Evolutionary conservation across 1,140 invertebrate genomes (phyloP).

Genomic region (Atta cephalotes): DNA sequence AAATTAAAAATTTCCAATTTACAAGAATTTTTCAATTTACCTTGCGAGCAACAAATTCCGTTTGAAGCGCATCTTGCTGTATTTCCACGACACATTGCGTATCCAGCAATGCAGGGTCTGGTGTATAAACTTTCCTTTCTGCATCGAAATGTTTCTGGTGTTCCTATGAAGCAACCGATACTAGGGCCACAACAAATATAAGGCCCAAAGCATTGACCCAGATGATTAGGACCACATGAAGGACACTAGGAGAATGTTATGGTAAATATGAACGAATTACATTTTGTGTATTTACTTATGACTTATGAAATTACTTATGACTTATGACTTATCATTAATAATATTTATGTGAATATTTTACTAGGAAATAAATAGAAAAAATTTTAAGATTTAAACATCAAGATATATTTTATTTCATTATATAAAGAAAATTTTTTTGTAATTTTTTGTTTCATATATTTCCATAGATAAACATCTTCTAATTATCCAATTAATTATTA

Average conservation of each 20-base stretch:
- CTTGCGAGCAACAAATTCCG: conserved; percentile 87
- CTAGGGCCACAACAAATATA: conserved; percentile 86
- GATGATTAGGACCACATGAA: conserved; percentile 84
- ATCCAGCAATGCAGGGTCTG: conserved; percentile 85
- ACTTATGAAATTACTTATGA: background rate
- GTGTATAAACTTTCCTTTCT: conserved; percentile 82
- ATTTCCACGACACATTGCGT: conserved; percentile 85
- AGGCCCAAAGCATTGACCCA: conserved; percentile 87
- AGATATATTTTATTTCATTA: no score
- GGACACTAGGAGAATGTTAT: conserved; percentile 82
- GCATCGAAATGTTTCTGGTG: conserved; percentile 85
- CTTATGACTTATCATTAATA: background rate
- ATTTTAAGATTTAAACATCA: no score
- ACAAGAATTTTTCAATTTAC: conserved; percentile 73
- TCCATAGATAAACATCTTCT: no score
- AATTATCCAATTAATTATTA: no score
- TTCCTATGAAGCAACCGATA: conserved; percentile 86
- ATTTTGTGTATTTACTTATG: background rate
- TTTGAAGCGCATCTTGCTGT: conserved; percentile 86
- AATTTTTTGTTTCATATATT: no score
- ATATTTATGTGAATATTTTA: background rate
- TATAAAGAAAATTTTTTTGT: no score
- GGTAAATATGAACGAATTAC: conserved; percentile 9
- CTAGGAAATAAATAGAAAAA: background rate
- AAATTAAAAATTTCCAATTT: conserved; percentile 7